Evolutionary conservation across 2,888 invertebrate genomes (phyloP).

Genomic region (Sarcophaga subvicina): DNA sequence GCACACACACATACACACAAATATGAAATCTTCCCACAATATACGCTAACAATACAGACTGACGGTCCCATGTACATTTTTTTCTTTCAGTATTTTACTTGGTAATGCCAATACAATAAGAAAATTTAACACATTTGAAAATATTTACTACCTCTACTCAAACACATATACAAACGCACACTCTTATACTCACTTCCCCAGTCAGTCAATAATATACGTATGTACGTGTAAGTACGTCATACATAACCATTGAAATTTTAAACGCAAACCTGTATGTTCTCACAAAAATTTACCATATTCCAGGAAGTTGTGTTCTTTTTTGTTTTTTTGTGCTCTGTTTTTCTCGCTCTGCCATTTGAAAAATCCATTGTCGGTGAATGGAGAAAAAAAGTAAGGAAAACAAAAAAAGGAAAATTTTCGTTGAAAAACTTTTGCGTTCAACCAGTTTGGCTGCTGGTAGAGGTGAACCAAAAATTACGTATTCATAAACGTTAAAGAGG

Average conservation of each 20-base stretch:
- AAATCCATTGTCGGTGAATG: not conserved
- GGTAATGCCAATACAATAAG: not conserved
- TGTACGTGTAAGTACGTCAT: not conserved
- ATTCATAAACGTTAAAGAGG: slow-evolving; percentile 55
- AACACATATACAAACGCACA: not conserved
- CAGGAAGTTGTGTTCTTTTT: not conserved
- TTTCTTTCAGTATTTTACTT: too few species aligned
- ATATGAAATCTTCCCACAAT: not conserved
- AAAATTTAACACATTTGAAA: not conserved
- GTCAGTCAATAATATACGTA: too few species aligned
- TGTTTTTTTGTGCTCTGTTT: not conserved
- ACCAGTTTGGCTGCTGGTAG: not conserved
- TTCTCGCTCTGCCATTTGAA: not conserved
- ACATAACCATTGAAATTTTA: not conserved
- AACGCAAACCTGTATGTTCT: slow-evolving; percentile 20
- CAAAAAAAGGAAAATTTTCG: not conserved
- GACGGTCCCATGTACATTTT: too few species aligned
- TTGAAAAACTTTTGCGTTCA: not conserved
- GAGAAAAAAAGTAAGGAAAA: not conserved
- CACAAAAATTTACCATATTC: slow-evolving; percentile 32
- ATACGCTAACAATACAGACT: not conserved
- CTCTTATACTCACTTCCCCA: too few species aligned
- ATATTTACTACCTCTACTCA: not conserved
- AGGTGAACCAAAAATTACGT: slow-evolving; percentile 34
- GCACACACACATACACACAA: not conserved